Percentiles rank a stretch among this genome's conserved stretches.
Conservation (phyloP, 2,888 invertebrate genomes). For the Parasteatoda lunata region DNA sequence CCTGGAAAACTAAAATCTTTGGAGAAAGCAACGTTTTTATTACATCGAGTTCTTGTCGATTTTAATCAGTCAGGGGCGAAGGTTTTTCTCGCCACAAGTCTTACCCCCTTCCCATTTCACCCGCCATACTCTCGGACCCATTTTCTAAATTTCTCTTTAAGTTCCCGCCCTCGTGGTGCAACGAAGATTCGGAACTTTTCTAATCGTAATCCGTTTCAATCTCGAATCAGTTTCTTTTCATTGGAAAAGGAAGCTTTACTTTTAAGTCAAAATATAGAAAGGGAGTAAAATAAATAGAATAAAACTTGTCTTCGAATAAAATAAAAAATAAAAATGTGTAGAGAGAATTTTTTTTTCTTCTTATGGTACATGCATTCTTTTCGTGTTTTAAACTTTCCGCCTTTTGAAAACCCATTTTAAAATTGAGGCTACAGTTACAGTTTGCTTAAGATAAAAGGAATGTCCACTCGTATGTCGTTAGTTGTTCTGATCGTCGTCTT, state of each 20-base stretch:
- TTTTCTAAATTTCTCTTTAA: constrained; percentile 10
- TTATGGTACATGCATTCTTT: not conserved
- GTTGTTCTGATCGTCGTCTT: too few species aligned
- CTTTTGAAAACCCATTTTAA: constrained; percentile 50
- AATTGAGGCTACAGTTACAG: constrained; percentile 29
- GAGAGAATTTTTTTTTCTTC: not conserved
- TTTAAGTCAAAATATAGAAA: constrained; percentile 11
- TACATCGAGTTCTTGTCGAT: constrained; percentile 57
- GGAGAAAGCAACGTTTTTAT: constrained; percentile 52
- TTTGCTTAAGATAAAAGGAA: not conserved
- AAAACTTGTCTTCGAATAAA: not conserved
- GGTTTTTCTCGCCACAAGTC: constrained; percentile 31
- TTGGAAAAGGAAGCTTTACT: constrained; percentile 20
- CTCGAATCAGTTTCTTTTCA: constrained; percentile 19
- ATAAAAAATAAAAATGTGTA: not conserved
- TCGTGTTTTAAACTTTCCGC: not conserved
- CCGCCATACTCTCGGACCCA: not conserved
- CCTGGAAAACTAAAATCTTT: constrained; percentile 10
- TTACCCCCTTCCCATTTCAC: not conserved
- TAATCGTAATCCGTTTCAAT: constrained; percentile 55
- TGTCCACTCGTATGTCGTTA: not conserved
- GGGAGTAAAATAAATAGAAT: not conserved
- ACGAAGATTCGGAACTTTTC: constrained; percentile 16
- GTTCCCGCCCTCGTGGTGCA: not conserved
- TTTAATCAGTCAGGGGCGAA: constrained; percentile 58